These are phyloP conservation scores for Casuarius casuarius DNA, from an alignment of 2,113 vertebrate species.

Conservation along the genomic window DNA sequence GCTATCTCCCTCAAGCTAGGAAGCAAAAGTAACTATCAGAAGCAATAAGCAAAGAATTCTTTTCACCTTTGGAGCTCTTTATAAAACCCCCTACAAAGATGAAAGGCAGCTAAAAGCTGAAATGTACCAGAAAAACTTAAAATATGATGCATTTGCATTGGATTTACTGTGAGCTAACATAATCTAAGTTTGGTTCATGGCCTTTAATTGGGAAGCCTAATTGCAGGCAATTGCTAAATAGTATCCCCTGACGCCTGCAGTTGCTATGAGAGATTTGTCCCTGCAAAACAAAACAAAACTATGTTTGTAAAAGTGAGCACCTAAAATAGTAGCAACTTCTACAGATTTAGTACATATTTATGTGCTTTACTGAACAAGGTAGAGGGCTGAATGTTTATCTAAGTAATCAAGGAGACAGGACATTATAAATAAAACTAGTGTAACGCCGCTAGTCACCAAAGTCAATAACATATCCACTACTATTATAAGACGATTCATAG, in stretches of 20 bases:
- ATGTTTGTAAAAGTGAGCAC: accelerated
- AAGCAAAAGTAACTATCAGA: neutral
- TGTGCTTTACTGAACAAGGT: neutral
- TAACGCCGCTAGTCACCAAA: neutral
- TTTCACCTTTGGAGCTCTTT: neutral
- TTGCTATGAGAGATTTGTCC: neutral
- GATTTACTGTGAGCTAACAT: accelerated
- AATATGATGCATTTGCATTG: accelerated
- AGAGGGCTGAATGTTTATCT: accelerated
- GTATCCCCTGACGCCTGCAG: neutral
- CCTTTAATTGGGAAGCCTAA: neutral
- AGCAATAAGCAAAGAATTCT: neutral
- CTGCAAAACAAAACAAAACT: neutral
- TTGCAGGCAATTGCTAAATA: accelerated
- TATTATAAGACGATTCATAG: neutral
- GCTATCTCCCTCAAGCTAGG: neutral
- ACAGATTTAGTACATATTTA: accelerated
- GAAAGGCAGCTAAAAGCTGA: neutral
- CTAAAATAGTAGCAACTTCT: neutral
- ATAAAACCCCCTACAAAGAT: accelerated
- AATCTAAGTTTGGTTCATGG: neutral
- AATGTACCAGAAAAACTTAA: neutral
- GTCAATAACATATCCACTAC: neutral
- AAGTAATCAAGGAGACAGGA: neutral
- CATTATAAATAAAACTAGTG: neutral